Evolutionary conservation across 2,797 vertebrate species (phyloP), one percentile per base, ranked within the genome.

Genomic region (Neomorphus geoffroyi): DNA sequence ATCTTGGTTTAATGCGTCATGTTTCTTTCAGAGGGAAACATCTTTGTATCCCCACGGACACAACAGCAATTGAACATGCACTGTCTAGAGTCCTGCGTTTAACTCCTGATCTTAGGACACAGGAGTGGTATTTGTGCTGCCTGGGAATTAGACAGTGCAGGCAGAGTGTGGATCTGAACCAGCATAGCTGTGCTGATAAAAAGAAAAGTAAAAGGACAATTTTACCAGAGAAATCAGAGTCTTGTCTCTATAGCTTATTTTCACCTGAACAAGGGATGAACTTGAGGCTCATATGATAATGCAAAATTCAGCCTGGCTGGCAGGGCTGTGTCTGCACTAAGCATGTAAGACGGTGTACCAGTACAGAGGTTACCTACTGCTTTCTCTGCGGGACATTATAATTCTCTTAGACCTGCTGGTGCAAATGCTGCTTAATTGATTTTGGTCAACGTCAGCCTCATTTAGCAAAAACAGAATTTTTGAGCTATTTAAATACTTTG

Each of bases 21-120:
- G 9, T n/a, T 43, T 82, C 33, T 39, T 80, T 57, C 41, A 54
- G 77, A 69, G 30, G 22, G 19, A 69, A 10, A 7, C 5, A 4
- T 16, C 0, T 1, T 39, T 74, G 1, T 45, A 45, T n/a, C 21
- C n/a, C 19, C 33, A 13, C 26, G n/a, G 53, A n/a, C 70, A 66
- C 13, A 53, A 7, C 5, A 67, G 18, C 41, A 46, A 5, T 3
- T 26, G 60, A 27, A 14, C 1, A 4, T 0, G 0, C 7, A 2
- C 3, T 78, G 45, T 61, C 33, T 13, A 1, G 28, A 41, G 28
- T 9, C 26, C 10, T 32, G 6, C 23, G n/a, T 77, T 74, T n/a
- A 48, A 33, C 32, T 92, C 43, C 10, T 1, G 1, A 1, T 5
- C 2, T 1, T 1, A n/a, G 62, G 56, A 35, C 15, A 14, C 7